Evolutionary conservation across 2,888 invertebrate genomes (phyloP), one percentile per base, ranked within the genome.

Genomic region (Empis stercorea): DNA sequence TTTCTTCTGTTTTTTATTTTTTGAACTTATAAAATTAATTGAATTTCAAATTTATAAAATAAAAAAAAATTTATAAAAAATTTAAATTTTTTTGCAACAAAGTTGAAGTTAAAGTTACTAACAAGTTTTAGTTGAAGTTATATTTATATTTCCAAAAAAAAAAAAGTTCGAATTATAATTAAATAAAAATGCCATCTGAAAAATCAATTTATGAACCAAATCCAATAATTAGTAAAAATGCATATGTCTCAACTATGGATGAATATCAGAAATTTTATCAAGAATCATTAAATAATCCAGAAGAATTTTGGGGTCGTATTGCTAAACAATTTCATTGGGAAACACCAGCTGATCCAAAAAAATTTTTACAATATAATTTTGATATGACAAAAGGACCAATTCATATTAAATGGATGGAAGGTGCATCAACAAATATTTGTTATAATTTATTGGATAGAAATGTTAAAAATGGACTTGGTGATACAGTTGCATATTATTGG

Each of bases 271-370:
- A 81, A 59, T 80, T 93, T 80, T 84, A 96, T 68, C 77, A 83
- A 59, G 77, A 80, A 61, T 95, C 95, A 1, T 72, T 97, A 52
- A 83, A 89, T 45, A 79, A 89, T 61, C 94, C 97, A 0, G 84
- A 83, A 56, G 78, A 77, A 48, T 99, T 99, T 70, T 99, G 97
- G 99, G 80, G 81, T 23, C 82, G 88, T 57, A 84, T 96, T 55
- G 86, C 89, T n/a, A 81, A 85, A 57, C 84, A 94, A 64, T 94
- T 97, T 63, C 80, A 92, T 67, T 99, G 95, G 89, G 87, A 91
- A 64, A 81, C 81, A 20, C 79, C 81, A 43, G 77, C 80, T 44
- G 77, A 84, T 54, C 73, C 78, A 48, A 80, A 81, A 48, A 81
- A 84, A 56, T 89, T 94, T 63, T 74, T 87, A 59, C 81, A 84